These are phyloP conservation scores for Chrysolina oricalcia DNA, from an alignment of 2,888 invertebrate species.

Conservation along the genomic window DNA sequence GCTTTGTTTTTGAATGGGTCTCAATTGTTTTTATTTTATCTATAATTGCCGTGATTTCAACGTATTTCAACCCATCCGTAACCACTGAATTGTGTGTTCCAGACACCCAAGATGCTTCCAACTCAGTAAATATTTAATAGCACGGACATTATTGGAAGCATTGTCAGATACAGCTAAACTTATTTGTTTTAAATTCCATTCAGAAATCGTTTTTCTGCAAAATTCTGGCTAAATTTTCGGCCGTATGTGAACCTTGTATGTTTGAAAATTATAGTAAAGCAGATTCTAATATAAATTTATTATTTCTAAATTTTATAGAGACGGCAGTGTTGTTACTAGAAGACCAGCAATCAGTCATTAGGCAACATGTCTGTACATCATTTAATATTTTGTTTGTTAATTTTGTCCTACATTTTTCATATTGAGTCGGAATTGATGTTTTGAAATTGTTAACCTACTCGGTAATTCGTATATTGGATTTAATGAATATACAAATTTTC, in stretches of 20 bases:
- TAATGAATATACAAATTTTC: neutral
- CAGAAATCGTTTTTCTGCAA: conserved; percentile 29
- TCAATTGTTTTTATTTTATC: neutral
- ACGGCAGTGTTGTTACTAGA: neutral
- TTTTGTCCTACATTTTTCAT: conserved; percentile 13
- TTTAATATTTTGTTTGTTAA: conserved; percentile 12
- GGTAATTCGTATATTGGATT: conserved; percentile 21
- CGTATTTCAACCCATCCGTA: conserved; percentile 7
- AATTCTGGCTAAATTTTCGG: neutral
- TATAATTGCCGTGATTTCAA: neutral
- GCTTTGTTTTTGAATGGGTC: neutral
- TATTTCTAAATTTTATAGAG: too few relatives aligned
- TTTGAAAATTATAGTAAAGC: too few relatives aligned
- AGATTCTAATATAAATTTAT: too few relatives aligned
- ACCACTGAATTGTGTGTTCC: neutral
- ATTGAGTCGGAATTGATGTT: neutral
- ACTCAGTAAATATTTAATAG: neutral
- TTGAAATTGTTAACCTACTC: conserved; percentile 18
- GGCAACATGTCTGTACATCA: conserved; percentile 11
- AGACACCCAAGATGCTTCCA: conserved; percentile 19
- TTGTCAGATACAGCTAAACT: too few relatives aligned
- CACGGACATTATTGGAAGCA: too few relatives aligned
- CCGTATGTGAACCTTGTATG: conserved; percentile 29
- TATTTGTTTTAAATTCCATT: too few relatives aligned
- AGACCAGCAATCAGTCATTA: conserved; percentile 22